These are phyloP conservation scores for Ceyx margarethae DNA, from an alignment of 2,113 vertebrate genomes.

Conservation along the genomic window DNA sequence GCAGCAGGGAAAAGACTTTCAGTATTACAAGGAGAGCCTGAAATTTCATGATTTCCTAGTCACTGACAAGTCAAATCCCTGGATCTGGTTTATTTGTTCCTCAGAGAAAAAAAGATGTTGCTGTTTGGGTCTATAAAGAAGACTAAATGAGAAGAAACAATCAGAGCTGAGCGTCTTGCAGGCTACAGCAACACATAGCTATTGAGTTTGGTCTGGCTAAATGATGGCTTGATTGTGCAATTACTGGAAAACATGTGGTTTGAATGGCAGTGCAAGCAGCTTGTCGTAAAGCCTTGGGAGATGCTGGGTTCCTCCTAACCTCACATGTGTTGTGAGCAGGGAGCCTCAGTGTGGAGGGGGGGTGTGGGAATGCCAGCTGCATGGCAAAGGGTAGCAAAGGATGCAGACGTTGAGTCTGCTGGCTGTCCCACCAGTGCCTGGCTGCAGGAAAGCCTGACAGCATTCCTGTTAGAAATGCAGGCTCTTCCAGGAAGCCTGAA, in stretches of 20 bases:
- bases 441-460: not conserved
- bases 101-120: not conserved
- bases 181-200: not conserved
- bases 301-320: fast-evolving
- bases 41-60: not conserved
- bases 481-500: not conserved
- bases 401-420: fast-evolving
- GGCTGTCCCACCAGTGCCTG: fast-evolving
- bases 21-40: fast-evolving
- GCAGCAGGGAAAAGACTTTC: not conserved
- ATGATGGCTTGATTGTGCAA: not conserved
- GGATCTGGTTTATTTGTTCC: not conserved
- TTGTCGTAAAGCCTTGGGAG: not conserved
- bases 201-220: not conserved
- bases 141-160: not conserved
- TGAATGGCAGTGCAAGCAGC: not conserved
- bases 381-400: fast-evolving
- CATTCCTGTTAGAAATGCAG: not conserved
- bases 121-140: not conserved
- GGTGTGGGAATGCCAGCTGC: fast-evolving
- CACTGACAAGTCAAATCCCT: not conserved
- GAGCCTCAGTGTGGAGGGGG: not conserved
- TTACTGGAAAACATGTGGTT: not conserved
- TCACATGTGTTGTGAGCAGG: fast-evolving
- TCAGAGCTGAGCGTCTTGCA: not conserved